Conservation (phyloP, 1,140 invertebrate genomes). For the Aphidius ervi region DNA sequence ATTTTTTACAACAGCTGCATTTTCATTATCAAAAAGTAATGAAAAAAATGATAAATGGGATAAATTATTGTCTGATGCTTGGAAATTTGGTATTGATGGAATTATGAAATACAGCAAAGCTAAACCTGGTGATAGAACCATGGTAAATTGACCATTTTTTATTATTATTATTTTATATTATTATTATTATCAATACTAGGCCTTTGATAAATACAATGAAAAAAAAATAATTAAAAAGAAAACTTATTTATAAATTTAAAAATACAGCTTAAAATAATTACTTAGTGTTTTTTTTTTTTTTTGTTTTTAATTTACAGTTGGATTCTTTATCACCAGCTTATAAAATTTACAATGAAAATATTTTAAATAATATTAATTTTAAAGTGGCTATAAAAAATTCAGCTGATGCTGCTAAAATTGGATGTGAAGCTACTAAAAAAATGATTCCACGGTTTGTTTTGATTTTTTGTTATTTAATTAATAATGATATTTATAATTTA, state of each 20-base stretch:
- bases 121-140: slow-evolving; percentile 70
- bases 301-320: slow-evolving; percentile 39
- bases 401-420: slow-evolving; percentile 42
- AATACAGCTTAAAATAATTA: slow-evolving; percentile 8
- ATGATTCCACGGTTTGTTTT: slow-evolving; percentile 56
- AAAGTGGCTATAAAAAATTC: slow-evolving; percentile 28
- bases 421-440: slow-evolving; percentile 53
- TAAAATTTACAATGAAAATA: slow-evolving; percentile 31
- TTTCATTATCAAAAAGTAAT: slow-evolving; percentile 36
- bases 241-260: neutral
- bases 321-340: slow-evolving; percentile 51
- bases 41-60: slow-evolving; percentile 26
- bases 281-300: slow-evolving; percentile 2
- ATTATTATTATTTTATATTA: too few species aligned
- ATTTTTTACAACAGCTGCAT: slow-evolving; percentile 63
- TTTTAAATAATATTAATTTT: slow-evolving; percentile 9
- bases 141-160: slow-evolving; percentile 53
- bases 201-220: too few species aligned
- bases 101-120: slow-evolving; percentile 72
- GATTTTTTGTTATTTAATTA: slow-evolving; percentile 4
- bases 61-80: slow-evolving; percentile 51
- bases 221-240: too few species aligned
- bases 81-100: slow-evolving; percentile 55
- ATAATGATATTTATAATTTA: slow-evolving; percentile 11
- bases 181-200: slow-evolving; percentile 5